Base-by-base conservation (phyloP, 2,113 vertebrate species). In the Plecturocebus donacophilus region DNA sequence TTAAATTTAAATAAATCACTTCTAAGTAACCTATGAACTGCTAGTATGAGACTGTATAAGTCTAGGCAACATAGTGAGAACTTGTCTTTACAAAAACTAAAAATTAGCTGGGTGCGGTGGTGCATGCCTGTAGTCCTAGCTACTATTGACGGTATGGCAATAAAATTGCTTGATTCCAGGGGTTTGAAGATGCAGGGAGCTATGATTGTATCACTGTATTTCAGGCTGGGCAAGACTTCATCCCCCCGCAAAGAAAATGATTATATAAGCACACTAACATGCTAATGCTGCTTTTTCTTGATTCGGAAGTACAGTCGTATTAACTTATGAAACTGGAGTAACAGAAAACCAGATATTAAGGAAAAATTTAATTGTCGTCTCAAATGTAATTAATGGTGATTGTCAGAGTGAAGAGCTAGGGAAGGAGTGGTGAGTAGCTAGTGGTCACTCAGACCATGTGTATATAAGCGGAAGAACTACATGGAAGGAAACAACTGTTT, bases 361-460 rank as follows among this genome's bases (percentile, higher is more conserved):
- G 3, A 91, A 90, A 84, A 80, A 6, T 13, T 75, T 56, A 42
- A 35, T 40, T 49, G 70, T 35, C 3, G 42, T 75, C 54, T 80
- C 25, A 47, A 64, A 85, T 66, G 5, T 35, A 80, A 66, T 80
- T 35, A 56, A 47, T 56, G 10, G 6, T 38, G 27, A 71, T 49
- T 87, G 9, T 56, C 64, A 66, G 23, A 71, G 30, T 17, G 61
- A 52, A 47, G 30, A 54, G 20, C 3, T 30, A 52, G 8, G 32
- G 25, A 54, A 5, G 6, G 6, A 49, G 1, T 52, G 3, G 5
- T 19, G 42, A 61, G 11, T 16, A 6, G 0, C 45, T 16, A 54
- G 13, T n/a, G 40, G 30, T 85, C 70, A 42, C 11, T 71, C 56
- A 49, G 11, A 6, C 5, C 14, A 21, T 1, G 10, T 17, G 8